A percentile compares a stretch with the other conserved stretches of the same genome.
Evolutionary conservation across 2,113 vertebrate genomes (phyloP).

Genomic region (Macaca mulatta): DNA sequence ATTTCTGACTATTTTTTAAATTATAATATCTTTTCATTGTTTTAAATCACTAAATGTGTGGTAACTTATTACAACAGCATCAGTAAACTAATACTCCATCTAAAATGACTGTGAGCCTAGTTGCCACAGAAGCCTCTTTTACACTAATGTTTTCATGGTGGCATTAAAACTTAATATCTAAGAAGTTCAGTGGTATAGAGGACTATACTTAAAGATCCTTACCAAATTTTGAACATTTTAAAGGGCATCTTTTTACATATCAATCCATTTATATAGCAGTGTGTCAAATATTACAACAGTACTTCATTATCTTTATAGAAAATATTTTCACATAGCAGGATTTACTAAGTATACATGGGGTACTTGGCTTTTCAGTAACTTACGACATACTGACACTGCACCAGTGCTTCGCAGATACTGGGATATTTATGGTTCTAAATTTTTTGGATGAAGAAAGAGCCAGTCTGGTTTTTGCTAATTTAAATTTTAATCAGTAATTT

Average conservation of each 20-base stretch:
- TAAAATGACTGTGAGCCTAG: background rate
- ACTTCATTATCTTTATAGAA: background rate
- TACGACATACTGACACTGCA: background rate
- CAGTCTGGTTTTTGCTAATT: background rate
- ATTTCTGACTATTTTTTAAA: background rate
- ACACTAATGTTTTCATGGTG: background rate
- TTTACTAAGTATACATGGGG: background rate
- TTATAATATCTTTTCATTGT: background rate
- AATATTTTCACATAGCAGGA: background rate
- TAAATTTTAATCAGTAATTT: background rate
- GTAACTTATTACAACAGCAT: background rate
- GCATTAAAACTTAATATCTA: background rate
- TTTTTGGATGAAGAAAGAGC: background rate
- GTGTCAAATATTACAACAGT: background rate
- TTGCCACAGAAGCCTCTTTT: background rate
- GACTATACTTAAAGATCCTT: background rate
- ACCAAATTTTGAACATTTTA: background rate
- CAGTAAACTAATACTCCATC: background rate
- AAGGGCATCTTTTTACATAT: background rate
- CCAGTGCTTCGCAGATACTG: background rate
- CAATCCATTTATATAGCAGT: background rate
- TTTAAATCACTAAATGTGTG: background rate
- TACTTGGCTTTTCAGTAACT: background rate
- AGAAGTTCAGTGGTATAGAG: background rate
- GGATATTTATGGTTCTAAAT: background rate